Evolutionary conservation across 1,140 invertebrate species (phyloP), one percentile per base, ranked within the genome.

Genomic region (Cydia pomonella): DNA sequence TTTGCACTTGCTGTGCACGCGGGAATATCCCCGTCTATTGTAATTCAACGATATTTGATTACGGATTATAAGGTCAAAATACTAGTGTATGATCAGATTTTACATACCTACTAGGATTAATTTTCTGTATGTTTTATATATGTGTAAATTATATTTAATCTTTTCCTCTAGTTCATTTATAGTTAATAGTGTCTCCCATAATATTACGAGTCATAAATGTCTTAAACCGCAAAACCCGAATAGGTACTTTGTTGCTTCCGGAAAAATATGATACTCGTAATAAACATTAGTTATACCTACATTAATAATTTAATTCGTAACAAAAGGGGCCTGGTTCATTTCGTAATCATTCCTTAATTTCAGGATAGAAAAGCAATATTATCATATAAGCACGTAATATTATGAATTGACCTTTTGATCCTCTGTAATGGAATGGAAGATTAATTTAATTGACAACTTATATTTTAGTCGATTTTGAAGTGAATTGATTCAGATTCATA

Each of bases 41-140:
- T 78, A 78, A 87, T 82, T 84, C 83, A 87, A 80, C 73, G 78
- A 69, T 73, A 76, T 84, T 85, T 82, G 78, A 83, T 85, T 82
- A 75, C 79, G 72, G 81, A 85, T 83, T 81, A 82, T 77, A 75
- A 73, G 76, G 79, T 85, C 79, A 81, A 80, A 79, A 79, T 81
- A 80, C 33, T 80, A 80, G 66, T 76, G 53, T 79, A 79, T 76
- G 74, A 75, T 63, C 73, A 47, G 64, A 78, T 69, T 69, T 73
- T 73, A 81, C 79, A 80, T 80, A 78, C 72, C 53, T 73, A 29
- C 76, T 76, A 64, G 73, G 76, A 82, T 83, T 79, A 75, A 73
- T 76, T 78, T 77, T 62, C 76, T 47, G 53, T 59, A 10, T 23
- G 21, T 59, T 59, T 23, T 21, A 59, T 23, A 59, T 50, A 16